Conservation (phyloP, 2,113 vertebrate genomes). For the Brachypteracias leptosomus region DNA sequence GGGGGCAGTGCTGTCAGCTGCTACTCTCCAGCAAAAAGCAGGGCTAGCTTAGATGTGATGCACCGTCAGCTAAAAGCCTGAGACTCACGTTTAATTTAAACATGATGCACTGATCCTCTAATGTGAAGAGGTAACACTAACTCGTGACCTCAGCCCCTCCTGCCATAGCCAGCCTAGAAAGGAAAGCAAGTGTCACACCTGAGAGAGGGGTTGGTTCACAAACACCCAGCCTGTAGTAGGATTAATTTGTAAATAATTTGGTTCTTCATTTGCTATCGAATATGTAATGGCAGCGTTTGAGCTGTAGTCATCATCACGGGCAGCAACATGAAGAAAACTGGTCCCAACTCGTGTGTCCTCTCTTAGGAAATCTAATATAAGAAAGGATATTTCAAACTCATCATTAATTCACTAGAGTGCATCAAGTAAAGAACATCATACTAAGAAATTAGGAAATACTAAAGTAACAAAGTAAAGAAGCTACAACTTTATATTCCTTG, state of each 20-base stretch:
- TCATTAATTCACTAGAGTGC: not conserved
- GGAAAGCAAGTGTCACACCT: slow-evolving; percentile 67
- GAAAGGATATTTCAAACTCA: not conserved
- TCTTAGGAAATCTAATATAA: slow-evolving; percentile 81
- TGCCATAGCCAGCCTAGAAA: not conserved
- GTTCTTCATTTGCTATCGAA: slow-evolving; percentile 78
- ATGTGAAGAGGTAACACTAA: not conserved
- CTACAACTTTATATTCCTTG: not conserved
- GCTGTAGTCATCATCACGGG: slow-evolving; percentile 85
- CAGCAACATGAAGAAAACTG: slow-evolving; percentile 85
- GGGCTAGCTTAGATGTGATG: not conserved
- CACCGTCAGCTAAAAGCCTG: not conserved
- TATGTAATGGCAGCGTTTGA: slow-evolving; percentile 83
- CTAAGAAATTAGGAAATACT: not conserved
- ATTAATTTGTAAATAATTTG: slow-evolving; percentile 84
- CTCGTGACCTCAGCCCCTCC: not conserved
- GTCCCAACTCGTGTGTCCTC: slow-evolving; percentile 87
- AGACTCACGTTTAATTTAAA: not conserved
- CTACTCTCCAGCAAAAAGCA: not conserved
- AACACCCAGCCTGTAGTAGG: slow-evolving; percentile 87
- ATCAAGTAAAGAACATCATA: not conserved
- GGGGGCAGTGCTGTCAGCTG: not conserved
- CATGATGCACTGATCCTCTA: not conserved
- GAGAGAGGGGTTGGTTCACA: slow-evolving; percentile 85
- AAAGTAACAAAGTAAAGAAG: not conserved